phyloP scores from a whole-genome alignment of 2,113 vertebrate genomes.

The Acanthochromis polyacanthus region DNA sequence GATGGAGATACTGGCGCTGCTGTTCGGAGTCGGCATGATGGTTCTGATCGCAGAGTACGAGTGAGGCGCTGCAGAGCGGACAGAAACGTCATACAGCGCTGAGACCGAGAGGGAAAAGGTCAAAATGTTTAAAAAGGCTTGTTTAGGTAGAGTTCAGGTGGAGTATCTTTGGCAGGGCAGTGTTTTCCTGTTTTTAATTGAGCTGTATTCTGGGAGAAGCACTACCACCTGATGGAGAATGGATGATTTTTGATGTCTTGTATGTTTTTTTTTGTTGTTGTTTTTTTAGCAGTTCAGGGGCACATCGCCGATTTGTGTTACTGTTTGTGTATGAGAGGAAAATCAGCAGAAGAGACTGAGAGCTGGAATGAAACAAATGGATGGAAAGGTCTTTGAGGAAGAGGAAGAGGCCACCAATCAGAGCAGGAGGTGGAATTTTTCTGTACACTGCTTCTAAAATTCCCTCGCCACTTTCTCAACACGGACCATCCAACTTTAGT shows the following conservation, averaged over 20 bases:
- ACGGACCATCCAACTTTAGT: background rate
- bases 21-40: conserved; percentile 93
- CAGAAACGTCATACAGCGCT: background rate
- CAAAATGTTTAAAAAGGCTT: conserved; percentile 3
- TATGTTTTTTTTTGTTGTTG: conserved; percentile 1
- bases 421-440: background rate
- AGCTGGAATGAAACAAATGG: background rate
- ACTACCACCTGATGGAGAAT: background rate
- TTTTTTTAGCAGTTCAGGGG: conserved; percentile 20
- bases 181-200: conserved; percentile 18
- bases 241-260: conserved; percentile 13
- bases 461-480: background rate
- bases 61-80: conserved; percentile 66
- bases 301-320: conserved; percentile 23
- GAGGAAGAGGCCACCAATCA: background rate
- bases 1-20: conserved; percentile 89
- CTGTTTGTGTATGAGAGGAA: conserved; percentile 7
- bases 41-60: conserved; percentile 92
- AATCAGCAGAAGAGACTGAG: conserved; percentile 4
- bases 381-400: background rate
- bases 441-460: background rate
- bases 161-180: conserved; percentile 32
- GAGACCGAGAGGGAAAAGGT: conserved; percentile 6
- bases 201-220: conserved; percentile 32
- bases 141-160: conserved; percentile 24